These are phyloP conservation scores for Anolis apletophallus DNA, from an alignment of 2,797 vertebrate genomes.

Conservation along the genomic window DNA sequence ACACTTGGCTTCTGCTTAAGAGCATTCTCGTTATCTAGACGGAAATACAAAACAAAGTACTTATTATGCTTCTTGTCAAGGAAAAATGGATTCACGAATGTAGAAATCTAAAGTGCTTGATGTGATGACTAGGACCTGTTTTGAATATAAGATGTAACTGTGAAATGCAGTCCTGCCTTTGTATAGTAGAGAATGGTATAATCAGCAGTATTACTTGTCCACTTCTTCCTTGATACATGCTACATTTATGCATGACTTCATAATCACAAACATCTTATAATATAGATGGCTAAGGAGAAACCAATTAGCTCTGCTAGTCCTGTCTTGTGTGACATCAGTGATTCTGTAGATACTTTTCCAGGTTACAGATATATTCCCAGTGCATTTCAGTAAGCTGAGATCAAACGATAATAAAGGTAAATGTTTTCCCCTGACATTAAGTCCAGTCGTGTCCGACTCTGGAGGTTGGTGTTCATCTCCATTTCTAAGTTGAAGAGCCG, in stretches of 20 bases:
- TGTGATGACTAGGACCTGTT: not conserved
- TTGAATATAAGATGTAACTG: not conserved
- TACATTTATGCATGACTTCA: not conserved
- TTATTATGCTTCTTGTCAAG: not conserved
- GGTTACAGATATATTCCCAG: too few relatives aligned
- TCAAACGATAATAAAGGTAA: too few relatives aligned
- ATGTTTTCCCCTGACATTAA: too few relatives aligned
- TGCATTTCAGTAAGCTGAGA: not conserved
- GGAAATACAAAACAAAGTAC: conserved; percentile 31
- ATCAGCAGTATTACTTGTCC: not conserved
- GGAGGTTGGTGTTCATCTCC: too few relatives aligned
- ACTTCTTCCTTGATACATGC: not conserved
- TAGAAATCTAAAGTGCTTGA: not conserved
- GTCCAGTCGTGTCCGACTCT: too few relatives aligned
- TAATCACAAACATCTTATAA: not conserved
- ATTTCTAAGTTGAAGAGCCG: too few relatives aligned
- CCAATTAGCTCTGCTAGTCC: not conserved
- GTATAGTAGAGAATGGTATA: not conserved
- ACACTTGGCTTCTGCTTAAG: conserved; percentile 72
- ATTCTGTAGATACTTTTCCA: not conserved
- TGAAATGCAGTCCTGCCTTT: not conserved
- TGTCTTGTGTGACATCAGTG: not conserved
- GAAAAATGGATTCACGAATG: not conserved
- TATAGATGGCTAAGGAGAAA: not conserved
- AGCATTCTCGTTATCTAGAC: conserved; percentile 76